Evolutionary conservation across 1,140 invertebrate genomes (phyloP).

Genomic region (Leptopilina clavipes): DNA sequence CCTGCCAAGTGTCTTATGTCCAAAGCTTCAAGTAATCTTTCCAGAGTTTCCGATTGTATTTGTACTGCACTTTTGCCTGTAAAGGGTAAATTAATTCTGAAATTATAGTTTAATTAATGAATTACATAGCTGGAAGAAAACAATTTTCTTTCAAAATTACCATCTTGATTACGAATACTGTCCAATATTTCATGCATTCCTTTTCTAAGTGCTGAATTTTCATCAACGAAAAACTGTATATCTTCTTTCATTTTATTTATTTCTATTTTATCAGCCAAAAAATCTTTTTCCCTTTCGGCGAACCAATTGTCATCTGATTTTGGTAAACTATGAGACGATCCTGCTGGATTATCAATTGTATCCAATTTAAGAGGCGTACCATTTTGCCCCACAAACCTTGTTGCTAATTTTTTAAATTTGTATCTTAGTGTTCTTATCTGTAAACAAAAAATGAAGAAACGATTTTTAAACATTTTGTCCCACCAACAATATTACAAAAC

Average conservation of each 20-base stretch:
- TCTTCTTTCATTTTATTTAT: slow-evolving; percentile 66
- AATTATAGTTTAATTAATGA: too few species aligned
- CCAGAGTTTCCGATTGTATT: slow-evolving; percentile 77
- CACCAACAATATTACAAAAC: not conserved
- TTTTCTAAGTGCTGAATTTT: slow-evolving; percentile 83
- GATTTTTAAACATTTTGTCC: not conserved
- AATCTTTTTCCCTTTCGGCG: slow-evolving; percentile 42
- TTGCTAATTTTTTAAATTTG: slow-evolving; percentile 53
- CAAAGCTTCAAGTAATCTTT: slow-evolving; percentile 78
- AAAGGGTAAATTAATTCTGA: slow-evolving; percentile 36
- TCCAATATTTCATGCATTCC: slow-evolving; percentile 82
- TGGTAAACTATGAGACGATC: slow-evolving; percentile 43
- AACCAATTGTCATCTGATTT: slow-evolving; percentile 43
- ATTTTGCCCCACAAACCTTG: slow-evolving; percentile 10
- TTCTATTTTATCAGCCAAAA: slow-evolving; percentile 29
- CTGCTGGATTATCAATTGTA: slow-evolving; percentile 2
- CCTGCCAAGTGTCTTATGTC: slow-evolving; percentile 82
- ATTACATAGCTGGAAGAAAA: too few species aligned
- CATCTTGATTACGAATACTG: slow-evolving; percentile 77
- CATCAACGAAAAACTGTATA: slow-evolving; percentile 77
- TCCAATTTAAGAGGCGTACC: not conserved
- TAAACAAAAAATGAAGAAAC: slow-evolving; percentile 38
- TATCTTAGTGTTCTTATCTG: slow-evolving; percentile 61
- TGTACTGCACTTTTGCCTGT: slow-evolving; percentile 70
- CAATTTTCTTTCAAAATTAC: slow-evolving; percentile 62